These are phyloP conservation scores for Apeira syringaria DNA, from an alignment of 2,888 invertebrate species.

Conservation along the genomic window DNA sequence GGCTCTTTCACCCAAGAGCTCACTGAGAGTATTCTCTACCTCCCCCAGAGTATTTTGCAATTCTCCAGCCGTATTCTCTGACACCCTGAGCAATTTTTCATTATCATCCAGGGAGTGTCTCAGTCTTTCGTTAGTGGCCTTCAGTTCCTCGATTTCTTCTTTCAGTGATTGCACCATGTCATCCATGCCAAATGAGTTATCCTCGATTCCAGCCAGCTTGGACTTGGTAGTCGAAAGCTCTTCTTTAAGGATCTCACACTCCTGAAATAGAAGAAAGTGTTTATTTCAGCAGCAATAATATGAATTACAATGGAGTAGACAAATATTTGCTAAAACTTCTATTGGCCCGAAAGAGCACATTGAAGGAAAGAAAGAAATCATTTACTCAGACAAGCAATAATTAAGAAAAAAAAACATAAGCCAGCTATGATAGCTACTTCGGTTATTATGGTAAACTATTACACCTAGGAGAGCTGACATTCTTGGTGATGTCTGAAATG, in stretches of 20 bases:
- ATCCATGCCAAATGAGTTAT: slow-evolving; percentile 88
- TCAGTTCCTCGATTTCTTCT: slow-evolving; percentile 84
- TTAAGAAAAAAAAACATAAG: too few relatives aligned
- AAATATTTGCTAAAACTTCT: too few relatives aligned
- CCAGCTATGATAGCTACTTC: too few relatives aligned
- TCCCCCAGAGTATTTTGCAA: slow-evolving; percentile 89
- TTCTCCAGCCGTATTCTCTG: slow-evolving; percentile 92
- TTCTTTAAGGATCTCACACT: slow-evolving; percentile 86
- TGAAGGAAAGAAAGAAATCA: too few relatives aligned
- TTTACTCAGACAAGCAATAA: too few relatives aligned
- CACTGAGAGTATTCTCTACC: slow-evolving; percentile 89
- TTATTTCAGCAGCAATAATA: too few relatives aligned
- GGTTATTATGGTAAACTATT: too few relatives aligned
- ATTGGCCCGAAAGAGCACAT: too few relatives aligned
- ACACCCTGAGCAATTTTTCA: slow-evolving; percentile 81
- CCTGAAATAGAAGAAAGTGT: slow-evolving; percentile 61
- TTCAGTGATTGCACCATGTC: slow-evolving; percentile 88
- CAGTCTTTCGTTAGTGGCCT: slow-evolving; percentile 86
- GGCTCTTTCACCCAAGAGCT: slow-evolving; percentile 71
- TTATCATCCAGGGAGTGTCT: slow-evolving; percentile 86
- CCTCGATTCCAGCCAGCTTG: slow-evolving; percentile 86
- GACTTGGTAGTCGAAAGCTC: slow-evolving; percentile 83
- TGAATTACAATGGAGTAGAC: too few relatives aligned
- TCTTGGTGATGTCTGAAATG: too few relatives aligned
- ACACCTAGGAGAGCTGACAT: too few relatives aligned